phyloP scores from a whole-genome alignment of 2,888 invertebrate genomes.

The Octodonta nipae region DNA sequence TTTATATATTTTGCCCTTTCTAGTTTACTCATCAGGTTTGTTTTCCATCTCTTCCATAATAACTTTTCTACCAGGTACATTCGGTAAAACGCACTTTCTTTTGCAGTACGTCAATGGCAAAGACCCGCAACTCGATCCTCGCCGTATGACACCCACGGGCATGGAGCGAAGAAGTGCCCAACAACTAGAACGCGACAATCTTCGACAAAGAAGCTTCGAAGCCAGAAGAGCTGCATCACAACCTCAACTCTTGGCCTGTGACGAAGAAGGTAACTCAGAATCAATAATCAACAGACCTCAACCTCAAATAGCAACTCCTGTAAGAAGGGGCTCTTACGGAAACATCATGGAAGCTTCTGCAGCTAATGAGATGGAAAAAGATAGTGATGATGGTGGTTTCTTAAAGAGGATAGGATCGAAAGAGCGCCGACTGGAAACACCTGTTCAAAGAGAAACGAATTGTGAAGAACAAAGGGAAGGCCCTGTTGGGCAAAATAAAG shows the following conservation, averaged over 20 bases:
- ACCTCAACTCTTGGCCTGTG: conserved; percentile 50
- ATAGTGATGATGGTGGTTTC: conserved; percentile 44
- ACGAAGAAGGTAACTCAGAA: conserved; percentile 32
- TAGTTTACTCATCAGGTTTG: too few relatives aligned
- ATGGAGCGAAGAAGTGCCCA: conserved; percentile 46
- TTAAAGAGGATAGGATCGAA: conserved; percentile 37
- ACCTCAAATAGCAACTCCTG: conserved; percentile 30
- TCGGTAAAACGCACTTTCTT: neutral
- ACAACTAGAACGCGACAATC: conserved; percentile 47
- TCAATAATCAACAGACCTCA: conserved; percentile 20
- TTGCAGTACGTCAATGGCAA: conserved; percentile 10
- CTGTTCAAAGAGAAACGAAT: conserved; percentile 9
- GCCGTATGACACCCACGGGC: conserved; percentile 15
- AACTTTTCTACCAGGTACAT: neutral
- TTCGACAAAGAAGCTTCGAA: conserved; percentile 45
- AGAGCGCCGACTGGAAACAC: conserved; percentile 16
- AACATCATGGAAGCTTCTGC: conserved; percentile 41
- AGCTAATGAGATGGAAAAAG: conserved; percentile 19
- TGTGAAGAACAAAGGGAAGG: conserved; percentile 6
- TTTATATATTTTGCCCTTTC: too few relatives aligned
- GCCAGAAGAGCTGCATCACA: conserved; percentile 50
- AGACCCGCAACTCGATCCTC: conserved; percentile 7
- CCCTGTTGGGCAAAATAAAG: conserved; percentile 10
- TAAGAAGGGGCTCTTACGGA: conserved; percentile 45
- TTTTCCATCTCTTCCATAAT: neutral